Percentiles rank a stretch among this genome's conserved stretches.
Evolutionary conservation across 1,140 invertebrate genomes (phyloP).

Genomic region (Drosophila murphyi): DNA sequence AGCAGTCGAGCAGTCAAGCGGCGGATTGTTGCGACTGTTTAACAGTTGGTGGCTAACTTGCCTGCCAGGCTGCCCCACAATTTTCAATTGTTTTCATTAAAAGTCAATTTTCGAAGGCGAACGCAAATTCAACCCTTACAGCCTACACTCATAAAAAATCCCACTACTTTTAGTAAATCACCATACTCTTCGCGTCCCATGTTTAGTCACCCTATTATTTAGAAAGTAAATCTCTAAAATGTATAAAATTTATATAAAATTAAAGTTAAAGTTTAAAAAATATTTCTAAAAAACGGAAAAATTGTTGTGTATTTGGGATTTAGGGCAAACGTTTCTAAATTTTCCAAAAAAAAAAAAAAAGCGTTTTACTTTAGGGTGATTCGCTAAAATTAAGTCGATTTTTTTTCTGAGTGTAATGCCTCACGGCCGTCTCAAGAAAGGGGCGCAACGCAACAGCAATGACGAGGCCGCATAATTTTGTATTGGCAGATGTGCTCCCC

Average conservation of each 20-base stretch:
- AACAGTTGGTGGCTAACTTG: not conserved
- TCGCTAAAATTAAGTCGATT: too few species aligned
- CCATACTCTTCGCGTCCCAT: too few species aligned
- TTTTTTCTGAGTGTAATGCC: not conserved
- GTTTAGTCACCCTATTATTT: too few species aligned
- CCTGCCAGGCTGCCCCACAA: conserved; percentile 32
- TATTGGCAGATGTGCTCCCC: conserved; percentile 66
- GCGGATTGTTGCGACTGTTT: not conserved
- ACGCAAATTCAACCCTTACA: conserved; percentile 55
- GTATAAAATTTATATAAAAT: too few species aligned
- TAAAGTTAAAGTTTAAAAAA: too few species aligned
- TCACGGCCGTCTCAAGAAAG: not conserved
- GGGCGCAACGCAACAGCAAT: not conserved
- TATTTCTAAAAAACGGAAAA: too few species aligned
- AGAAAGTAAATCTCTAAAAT: too few species aligned
- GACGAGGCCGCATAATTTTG: conserved; percentile 70
- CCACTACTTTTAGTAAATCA: too few species aligned
- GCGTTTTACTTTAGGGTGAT: too few species aligned
- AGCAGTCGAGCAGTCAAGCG: not conserved
- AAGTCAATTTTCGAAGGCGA: conserved; percentile 73
- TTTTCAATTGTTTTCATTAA: conserved; percentile 84
- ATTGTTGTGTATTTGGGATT: too few species aligned
- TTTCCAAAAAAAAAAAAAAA: too few species aligned
- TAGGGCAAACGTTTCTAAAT: too few species aligned
- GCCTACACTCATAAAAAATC: not conserved